Base-by-base conservation (phyloP, 2,113 vertebrate genomes). In the Irena cyanogastra region DNA sequence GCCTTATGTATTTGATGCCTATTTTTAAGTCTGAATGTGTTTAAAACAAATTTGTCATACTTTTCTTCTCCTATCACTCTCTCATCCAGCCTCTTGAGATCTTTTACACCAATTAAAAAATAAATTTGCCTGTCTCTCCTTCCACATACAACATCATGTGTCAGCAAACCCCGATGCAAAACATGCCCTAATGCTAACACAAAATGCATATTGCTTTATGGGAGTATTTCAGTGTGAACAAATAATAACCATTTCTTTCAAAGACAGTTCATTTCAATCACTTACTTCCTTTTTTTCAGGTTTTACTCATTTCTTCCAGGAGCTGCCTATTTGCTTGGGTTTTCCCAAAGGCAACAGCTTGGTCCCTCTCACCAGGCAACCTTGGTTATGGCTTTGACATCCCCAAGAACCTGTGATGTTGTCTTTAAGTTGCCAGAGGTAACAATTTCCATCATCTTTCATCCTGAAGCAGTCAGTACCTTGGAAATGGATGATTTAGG, bases 351-450 rank as follows among this genome's bases (percentile, higher is more conserved):
- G 42, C 96, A 95, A 70, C 95, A 78, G 57, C 95, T 27, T 15
- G 96, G 98, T 90, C 76, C 70, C 26, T 61, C 85, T 24, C 98
- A 92, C 26, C 89, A 98, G 81, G 88, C 98, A 50, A 97, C 97
- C 45, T 19, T 98, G 9, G 97, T 98, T 59, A 66, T 98, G 45
- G 95, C 98, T 89, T 96, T 98, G 71, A 91, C 96, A 54, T 98
- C 98, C 88, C 96, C 97, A 41, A 98, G 79, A 85, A 97, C 88
- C n/a, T 70, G 98, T 8, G 95, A 98, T 61, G 2, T 98, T 15
- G 94, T 98, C 76, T 86, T 97, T 63, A 98, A 97, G 94, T 63
- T 97, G 83, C 98, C 98, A 74, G 80, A 56, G 91, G 98, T 98
- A 98, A 96, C 14, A 65, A 41, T 39, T 83, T 84, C 42, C 17